phyloP scores from a whole-genome alignment of 2,888 invertebrate genomes.

The Andrena minutula region DNA sequence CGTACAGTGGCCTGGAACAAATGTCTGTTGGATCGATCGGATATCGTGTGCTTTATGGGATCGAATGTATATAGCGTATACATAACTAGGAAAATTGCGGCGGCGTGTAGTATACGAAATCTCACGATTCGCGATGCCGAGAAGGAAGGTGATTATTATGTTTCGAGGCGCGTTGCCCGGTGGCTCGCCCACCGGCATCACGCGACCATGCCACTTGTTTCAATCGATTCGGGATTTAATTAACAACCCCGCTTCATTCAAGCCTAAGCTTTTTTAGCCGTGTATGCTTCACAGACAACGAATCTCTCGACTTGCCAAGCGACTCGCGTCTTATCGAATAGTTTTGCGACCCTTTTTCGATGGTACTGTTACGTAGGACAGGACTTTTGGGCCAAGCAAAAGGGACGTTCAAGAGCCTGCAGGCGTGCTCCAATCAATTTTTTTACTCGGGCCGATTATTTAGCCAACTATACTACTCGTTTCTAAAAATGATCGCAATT shows the following conservation, averaged over 20 bases:
- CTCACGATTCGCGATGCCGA: constrained; percentile 49
- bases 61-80: constrained; percentile 57
- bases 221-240: constrained; percentile 50
- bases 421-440: too few species aligned
- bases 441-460: too few species aligned
- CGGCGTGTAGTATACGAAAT: constrained; percentile 48
- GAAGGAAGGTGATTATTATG: constrained; percentile 47
- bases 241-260: constrained; percentile 43
- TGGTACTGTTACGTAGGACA: constrained; percentile 43
- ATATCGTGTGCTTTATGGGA: constrained; percentile 58
- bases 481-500: neutral
- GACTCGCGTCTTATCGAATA: constrained; percentile 50
- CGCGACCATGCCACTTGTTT: constrained; percentile 62
- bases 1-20: neutral
- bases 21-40: constrained; percentile 9
- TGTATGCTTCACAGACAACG: constrained; percentile 64
- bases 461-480: neutral
- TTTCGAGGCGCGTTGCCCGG: constrained; percentile 48
- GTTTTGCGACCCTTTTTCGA: constrained; percentile 35
- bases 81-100: constrained; percentile 44
- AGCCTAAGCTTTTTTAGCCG: constrained; percentile 51
- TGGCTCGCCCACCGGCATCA: constrained; percentile 21
- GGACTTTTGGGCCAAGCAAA: constrained; percentile 32
- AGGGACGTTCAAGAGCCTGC: neutral
- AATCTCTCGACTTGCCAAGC: constrained; percentile 58